Conservation (phyloP, 2,888 invertebrate genomes). For the Balanococcus diminutus region DNA sequence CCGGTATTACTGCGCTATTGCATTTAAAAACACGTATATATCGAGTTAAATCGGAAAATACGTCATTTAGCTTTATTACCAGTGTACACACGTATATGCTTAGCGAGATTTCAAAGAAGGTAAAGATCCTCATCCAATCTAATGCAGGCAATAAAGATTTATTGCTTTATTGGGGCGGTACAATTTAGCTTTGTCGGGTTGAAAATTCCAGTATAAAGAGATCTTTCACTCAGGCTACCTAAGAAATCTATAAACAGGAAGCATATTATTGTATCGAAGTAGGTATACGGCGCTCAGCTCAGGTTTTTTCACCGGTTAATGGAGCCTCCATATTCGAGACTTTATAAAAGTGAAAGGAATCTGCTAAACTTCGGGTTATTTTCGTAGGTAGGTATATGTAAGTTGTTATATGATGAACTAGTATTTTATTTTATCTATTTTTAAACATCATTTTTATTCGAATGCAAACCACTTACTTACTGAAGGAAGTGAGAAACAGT, state of each 20-base stretch:
- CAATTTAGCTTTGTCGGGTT: slow-evolving; percentile 49
- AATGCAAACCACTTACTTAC: no score
- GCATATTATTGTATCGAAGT: slow-evolving; percentile 17
- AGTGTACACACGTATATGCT: slow-evolving; percentile 2
- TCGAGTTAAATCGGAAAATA: slow-evolving; percentile 32
- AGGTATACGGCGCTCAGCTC: background rate
- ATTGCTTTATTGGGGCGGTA: slow-evolving; percentile 46
- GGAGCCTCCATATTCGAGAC: background rate
- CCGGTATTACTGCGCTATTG: background rate
- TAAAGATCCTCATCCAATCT: slow-evolving; percentile 45
- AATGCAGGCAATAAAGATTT: slow-evolving; percentile 51
- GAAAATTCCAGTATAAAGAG: slow-evolving; percentile 35
- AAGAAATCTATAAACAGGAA: slow-evolving; percentile 46
- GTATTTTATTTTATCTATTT: background rate
- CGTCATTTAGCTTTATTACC: slow-evolving; percentile 37
- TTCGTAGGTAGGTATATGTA: no score
- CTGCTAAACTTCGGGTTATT: background rate
- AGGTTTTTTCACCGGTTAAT: background rate
- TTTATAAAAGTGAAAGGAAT: slow-evolving; percentile 26
- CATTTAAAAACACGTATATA: background rate
- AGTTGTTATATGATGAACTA: background rate
- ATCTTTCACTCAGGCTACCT: slow-evolving; percentile 46
- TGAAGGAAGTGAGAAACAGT: no score
- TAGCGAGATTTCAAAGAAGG: slow-evolving; percentile 26
- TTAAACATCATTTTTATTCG: background rate